These are phyloP conservation scores for Pseudoips prasinana DNA, from an alignment of 2,888 invertebrate species.

Conservation along the genomic window DNA sequence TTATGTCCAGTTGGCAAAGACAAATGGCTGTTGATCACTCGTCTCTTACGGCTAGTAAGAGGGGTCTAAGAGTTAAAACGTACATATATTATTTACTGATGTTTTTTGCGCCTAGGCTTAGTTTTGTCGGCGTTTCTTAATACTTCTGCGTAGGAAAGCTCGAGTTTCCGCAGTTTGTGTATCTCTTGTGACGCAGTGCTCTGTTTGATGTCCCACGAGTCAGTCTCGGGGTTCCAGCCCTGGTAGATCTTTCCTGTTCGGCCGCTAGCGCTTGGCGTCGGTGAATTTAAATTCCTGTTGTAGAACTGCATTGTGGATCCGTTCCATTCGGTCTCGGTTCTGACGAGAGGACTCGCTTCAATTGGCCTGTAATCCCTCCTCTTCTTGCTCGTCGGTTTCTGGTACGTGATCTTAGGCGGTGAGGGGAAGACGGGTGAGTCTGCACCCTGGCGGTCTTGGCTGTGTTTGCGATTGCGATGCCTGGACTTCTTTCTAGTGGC, in stretches of 20 bases:
- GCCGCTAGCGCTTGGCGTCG: slow-evolving; percentile 80
- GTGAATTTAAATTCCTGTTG: slow-evolving; percentile 82
- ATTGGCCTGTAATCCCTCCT: slow-evolving; percentile 82
- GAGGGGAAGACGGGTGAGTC: slow-evolving; percentile 86
- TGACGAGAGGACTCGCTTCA: slow-evolving; percentile 75
- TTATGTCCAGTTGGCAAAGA: slow-evolving; percentile 78
- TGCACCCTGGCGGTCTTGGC: slow-evolving; percentile 83
- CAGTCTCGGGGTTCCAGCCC: slow-evolving; percentile 74
- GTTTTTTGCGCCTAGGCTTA: slow-evolving; percentile 75
- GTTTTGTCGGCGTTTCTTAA: slow-evolving; percentile 86
- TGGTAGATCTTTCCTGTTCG: slow-evolving; percentile 74
- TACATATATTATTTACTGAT: slow-evolving; percentile 69
- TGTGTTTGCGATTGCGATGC: slow-evolving; percentile 85
- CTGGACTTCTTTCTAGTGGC: slow-evolving; percentile 87
- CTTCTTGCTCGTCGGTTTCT: slow-evolving; percentile 79
- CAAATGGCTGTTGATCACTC: slow-evolving; percentile 77
- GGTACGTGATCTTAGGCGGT: slow-evolving; percentile 85
- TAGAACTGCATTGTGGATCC: slow-evolving; percentile 87
- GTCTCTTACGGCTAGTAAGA: slow-evolving; percentile 63
- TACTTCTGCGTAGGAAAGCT: slow-evolving; percentile 93
- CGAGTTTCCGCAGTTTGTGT: slow-evolving; percentile 89
- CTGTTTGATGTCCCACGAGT: slow-evolving; percentile 76
- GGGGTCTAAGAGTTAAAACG: slow-evolving; percentile 65
- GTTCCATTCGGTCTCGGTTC: slow-evolving; percentile 83
- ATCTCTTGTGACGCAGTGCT: slow-evolving; percentile 92